Evolutionary conservation across 2,113 vertebrate species (phyloP).

Genomic region (Hippotragus niger): DNA sequence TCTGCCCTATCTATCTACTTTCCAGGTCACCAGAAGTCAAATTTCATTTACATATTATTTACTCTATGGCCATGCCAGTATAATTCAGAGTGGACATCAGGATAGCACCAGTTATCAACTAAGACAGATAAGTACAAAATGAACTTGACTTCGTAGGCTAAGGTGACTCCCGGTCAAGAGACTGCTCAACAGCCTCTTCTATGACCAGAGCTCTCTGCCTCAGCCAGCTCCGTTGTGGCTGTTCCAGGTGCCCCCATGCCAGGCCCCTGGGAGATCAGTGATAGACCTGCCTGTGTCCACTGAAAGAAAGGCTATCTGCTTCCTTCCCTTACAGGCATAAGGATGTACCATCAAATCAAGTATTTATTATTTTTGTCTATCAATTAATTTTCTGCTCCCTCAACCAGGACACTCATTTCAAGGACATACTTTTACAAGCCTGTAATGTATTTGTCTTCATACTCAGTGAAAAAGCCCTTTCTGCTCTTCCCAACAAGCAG

Average conservation of each 20-base stretch:
- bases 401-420: not conserved
- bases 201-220: not conserved
- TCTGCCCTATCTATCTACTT: not conserved
- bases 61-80: not conserved
- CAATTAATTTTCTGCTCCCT: not conserved
- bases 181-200: not conserved
- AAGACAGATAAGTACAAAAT: not conserved
- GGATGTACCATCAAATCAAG: not conserved
- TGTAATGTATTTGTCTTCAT: not conserved
- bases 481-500: not conserved
- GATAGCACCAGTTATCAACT: not conserved
- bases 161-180: not conserved
- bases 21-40: not conserved
- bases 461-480: not conserved
- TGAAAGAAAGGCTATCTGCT: not conserved
- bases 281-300: not conserved
- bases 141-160: not conserved
- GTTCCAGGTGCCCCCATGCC: not conserved
- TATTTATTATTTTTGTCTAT: not conserved
- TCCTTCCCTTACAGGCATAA: not conserved
- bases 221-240: not conserved
- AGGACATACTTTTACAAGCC: not conserved
- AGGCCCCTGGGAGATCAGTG: not conserved
- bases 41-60: not conserved
- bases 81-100: not conserved